Conservation (phyloP, 2,888 invertebrate species). For the Iphiclides podalirius region DNA sequence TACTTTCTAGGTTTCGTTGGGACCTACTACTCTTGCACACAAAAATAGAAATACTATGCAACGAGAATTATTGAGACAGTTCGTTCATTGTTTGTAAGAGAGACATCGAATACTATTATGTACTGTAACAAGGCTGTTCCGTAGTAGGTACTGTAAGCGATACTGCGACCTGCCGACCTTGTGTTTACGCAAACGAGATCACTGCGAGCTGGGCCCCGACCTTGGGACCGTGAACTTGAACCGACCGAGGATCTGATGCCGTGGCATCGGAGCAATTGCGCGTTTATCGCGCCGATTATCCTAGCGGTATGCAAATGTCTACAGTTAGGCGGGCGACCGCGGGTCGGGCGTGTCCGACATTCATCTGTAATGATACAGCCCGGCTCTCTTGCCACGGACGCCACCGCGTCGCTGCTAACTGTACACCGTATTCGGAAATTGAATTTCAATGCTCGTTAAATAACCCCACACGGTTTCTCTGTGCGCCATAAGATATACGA, state of each 20-base stretch:
- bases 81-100: too few species aligned
- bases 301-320: constrained; percentile 58
- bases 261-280: constrained; percentile 44
- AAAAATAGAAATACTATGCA: too few species aligned
- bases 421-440: background rate
- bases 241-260: constrained; percentile 32
- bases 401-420: constrained; percentile 3
- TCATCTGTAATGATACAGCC: constrained; percentile 14
- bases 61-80: too few species aligned
- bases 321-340: constrained; percentile 25
- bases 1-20: too few species aligned
- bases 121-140: too few species aligned
- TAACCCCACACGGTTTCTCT: too few species aligned
- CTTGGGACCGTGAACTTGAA: constrained; percentile 43
- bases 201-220: constrained; percentile 28
- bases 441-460: background rate
- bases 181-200: constrained; percentile 18
- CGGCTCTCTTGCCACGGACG: constrained; percentile 10
- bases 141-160: background rate
- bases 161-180: constrained; percentile 3
- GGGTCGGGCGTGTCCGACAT: constrained; percentile 6
- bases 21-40: too few species aligned
- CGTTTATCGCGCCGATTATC: constrained; percentile 53
- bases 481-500: background rate
- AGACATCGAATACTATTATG: too few species aligned